A percentile compares a stretch with the other conserved stretches of the same genome.
phyloP scores from a whole-genome alignment of 2,888 invertebrate genomes.

The Agrilus mali region DNA sequence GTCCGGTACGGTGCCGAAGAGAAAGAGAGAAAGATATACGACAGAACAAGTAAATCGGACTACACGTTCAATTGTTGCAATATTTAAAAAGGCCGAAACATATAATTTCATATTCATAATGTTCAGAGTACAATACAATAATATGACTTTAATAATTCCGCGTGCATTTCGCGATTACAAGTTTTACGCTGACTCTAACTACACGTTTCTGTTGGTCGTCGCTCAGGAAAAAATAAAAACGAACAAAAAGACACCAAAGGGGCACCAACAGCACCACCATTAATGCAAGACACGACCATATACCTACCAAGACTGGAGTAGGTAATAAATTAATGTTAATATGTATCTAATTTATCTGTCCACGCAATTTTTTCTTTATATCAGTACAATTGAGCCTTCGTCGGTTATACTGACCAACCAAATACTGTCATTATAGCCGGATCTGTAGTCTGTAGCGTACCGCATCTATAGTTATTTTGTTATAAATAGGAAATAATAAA shows the following conservation, averaged over 20 bases:
- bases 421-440: too few relatives aligned
- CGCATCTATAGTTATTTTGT: neutral
- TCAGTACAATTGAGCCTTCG: too few relatives aligned
- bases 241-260: too few relatives aligned
- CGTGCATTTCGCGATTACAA: slow-evolving; percentile 17
- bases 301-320: too few relatives aligned
- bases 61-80: slow-evolving; percentile 30
- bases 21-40: neutral
- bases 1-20: neutral
- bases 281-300: too few relatives aligned
- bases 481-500: too few relatives aligned
- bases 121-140: slow-evolving; percentile 26
- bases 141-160: slow-evolving; percentile 21
- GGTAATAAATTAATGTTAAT: too few relatives aligned
- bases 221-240: neutral
- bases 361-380: too few relatives aligned
- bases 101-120: slow-evolving; percentile 33
- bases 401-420: too few relatives aligned
- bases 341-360: too few relatives aligned
- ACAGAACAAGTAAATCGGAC: slow-evolving; percentile 1
- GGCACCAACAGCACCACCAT: too few relatives aligned
- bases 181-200: slow-evolving; percentile 6
- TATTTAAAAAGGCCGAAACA: slow-evolving; percentile 28
- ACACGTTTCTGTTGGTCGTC: too few relatives aligned
- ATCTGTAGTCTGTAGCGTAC: neutral